Evolutionary conservation across 2,113 vertebrate species (phyloP).

Genomic region (Oreochromis spilurus): DNA sequence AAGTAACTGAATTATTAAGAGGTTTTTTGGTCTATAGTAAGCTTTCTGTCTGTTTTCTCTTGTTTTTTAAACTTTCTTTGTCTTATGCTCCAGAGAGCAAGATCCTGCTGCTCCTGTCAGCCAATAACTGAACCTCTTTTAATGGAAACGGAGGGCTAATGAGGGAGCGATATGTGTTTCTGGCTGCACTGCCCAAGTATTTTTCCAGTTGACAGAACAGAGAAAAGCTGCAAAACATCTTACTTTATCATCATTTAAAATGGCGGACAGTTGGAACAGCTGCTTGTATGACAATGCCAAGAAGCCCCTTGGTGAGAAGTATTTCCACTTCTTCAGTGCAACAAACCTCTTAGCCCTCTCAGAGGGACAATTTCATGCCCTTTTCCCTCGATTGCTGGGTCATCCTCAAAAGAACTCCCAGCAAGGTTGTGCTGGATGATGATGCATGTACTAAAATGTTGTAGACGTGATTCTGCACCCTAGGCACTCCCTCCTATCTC

Average conservation of each 20-base stretch:
- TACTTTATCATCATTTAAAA: not conserved
- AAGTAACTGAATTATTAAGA: conserved; percentile 33
- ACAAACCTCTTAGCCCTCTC: conserved; percentile 39
- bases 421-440: conserved; percentile 16
- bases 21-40: conserved; percentile 4
- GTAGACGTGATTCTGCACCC: conserved; percentile 20
- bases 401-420: conserved; percentile 38
- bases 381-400: conserved; percentile 47
- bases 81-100: not conserved
- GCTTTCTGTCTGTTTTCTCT: not conserved
- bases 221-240: not conserved
- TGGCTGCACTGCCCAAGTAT: not conserved
- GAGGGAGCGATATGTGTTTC: not conserved
- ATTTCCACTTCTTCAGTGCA: conserved; percentile 15
- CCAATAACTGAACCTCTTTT: not conserved
- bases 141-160: conserved; percentile 1
- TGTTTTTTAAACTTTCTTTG: not conserved
- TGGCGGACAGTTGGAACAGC: not conserved
- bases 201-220: not conserved
- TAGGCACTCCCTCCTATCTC: not conserved
- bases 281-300: not conserved
- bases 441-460: conserved; percentile 33
- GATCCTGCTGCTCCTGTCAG: not conserved
- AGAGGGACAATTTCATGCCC: conserved; percentile 52
- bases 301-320: not conserved